These are phyloP conservation scores for Oryzias curvinotus DNA, from an alignment of 2,113 vertebrate genomes.

Conservation along the genomic window DNA sequence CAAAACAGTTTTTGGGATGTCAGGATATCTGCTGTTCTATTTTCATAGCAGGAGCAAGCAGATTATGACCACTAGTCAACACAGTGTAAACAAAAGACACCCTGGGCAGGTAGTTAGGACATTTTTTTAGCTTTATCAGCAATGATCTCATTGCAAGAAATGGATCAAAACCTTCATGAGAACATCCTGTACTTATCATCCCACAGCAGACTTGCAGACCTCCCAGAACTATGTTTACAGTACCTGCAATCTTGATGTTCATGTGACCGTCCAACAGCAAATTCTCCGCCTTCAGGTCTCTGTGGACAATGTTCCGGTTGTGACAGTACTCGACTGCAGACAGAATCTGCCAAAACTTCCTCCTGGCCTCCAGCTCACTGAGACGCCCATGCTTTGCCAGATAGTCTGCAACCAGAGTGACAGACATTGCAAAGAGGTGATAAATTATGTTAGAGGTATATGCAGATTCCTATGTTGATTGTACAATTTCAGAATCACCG, in stretches of 20 bases:
- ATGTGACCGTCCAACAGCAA: constrained; percentile 93
- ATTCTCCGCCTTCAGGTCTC: constrained; percentile 97
- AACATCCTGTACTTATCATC: constrained; percentile 14
- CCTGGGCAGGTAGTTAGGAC: constrained; percentile 35
- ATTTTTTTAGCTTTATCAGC: constrained; percentile 39
- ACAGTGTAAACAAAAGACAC: constrained; percentile 51
- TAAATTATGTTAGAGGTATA: constrained; percentile 10
- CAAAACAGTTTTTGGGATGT: constrained; percentile 3
- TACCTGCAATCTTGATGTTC: constrained; percentile 99
- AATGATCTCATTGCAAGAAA: constrained; percentile 33
- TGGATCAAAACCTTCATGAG: constrained; percentile 25
- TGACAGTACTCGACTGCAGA: constrained; percentile 97
- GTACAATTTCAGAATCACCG: constrained; percentile 4
- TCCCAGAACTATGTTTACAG: neutral
- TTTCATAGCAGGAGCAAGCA: constrained; percentile 25
- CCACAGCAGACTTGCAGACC: neutral
- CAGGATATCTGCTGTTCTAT: constrained; percentile 7
- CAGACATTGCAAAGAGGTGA: constrained; percentile 19
- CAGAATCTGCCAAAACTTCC: constrained; percentile 98
- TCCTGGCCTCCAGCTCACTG: constrained; percentile 90
- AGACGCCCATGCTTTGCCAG: constrained; percentile 94
- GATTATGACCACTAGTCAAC: constrained; percentile 32
- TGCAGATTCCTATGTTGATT: constrained; percentile 19
- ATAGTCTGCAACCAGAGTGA: constrained; percentile 82
- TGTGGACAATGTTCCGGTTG: constrained; percentile 90